Conservation (phyloP, 1,140 invertebrate genomes). For the Eurosta solidaginis region DNA sequence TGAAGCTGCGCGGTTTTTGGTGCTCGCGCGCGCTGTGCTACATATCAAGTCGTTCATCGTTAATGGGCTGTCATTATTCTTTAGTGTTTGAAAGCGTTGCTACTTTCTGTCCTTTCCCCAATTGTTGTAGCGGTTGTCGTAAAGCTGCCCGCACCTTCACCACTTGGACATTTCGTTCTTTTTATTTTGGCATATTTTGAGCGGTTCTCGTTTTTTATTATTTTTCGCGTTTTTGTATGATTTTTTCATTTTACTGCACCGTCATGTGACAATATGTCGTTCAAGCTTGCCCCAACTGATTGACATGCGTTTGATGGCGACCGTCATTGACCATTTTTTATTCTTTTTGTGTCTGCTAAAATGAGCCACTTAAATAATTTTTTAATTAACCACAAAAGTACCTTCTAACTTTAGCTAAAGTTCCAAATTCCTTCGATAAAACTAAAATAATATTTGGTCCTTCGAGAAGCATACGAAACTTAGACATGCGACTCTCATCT, state of each 20-base stretch:
- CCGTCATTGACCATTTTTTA: not conserved
- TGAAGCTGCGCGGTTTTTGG: too few species aligned
- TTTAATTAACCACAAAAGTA: too few species aligned
- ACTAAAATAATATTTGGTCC: too few species aligned
- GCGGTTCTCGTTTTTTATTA: not conserved
- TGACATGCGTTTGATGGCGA: not conserved
- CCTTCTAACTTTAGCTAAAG: too few species aligned
- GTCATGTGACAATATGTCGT: not conserved
- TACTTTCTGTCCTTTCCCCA: not conserved
- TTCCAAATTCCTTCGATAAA: too few species aligned
- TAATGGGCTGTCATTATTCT: constrained; percentile 13
- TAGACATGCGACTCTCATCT: too few species aligned
- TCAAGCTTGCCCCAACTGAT: not conserved
- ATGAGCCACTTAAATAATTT: too few species aligned
- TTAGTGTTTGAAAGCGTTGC: constrained; percentile 1
- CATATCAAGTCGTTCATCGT: constrained; percentile 11
- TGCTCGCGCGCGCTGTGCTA: not conserved
- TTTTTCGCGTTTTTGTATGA: not conserved
- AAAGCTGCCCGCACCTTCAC: not conserved
- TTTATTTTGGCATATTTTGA: not conserved
- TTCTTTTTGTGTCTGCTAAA: not conserved
- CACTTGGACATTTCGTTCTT: not conserved
- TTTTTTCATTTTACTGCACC: not conserved
- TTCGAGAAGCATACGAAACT: too few species aligned
- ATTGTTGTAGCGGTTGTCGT: not conserved